phyloP scores from a whole-genome alignment of 2,113 vertebrate genomes.

The Poicephalus meyeri region DNA sequence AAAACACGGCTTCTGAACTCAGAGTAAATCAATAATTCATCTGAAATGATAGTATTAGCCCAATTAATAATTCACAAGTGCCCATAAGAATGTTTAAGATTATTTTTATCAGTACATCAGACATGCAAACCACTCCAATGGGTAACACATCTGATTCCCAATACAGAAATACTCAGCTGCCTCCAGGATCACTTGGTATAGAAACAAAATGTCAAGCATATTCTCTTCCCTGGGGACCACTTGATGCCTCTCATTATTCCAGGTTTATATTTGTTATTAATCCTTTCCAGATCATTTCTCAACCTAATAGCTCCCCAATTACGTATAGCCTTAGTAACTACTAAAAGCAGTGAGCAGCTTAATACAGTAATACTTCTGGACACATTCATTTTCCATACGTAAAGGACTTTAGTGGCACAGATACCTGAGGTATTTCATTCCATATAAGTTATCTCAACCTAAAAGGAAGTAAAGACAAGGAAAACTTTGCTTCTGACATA shows the following conservation, averaged over 20 bases:
- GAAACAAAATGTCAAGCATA: background rate
- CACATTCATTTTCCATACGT: background rate
- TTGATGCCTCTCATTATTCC: background rate
- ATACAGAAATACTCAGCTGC: background rate
- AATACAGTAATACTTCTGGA: background rate
- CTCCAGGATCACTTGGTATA: background rate
- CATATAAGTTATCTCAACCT: background rate
- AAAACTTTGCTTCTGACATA: background rate
- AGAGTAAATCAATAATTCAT: background rate
- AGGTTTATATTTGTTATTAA: background rate
- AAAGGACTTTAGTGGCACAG: background rate
- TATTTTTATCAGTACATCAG: background rate
- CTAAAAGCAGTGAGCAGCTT: background rate
- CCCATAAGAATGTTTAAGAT: background rate
- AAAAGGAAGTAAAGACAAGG: background rate
- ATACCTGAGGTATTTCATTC: background rate
- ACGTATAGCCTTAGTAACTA: background rate
- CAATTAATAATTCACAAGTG: background rate
- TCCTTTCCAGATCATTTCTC: constrained; percentile 13
- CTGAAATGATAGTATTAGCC: background rate
- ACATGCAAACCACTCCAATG: background rate
- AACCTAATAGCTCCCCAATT: background rate
- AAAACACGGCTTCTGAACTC: background rate
- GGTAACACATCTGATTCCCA: background rate
- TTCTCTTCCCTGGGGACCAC: background rate